These are phyloP conservation scores for Onthophagus sagittarius DNA, from an alignment of 2,888 invertebrate genomes.

Conservation along the genomic window DNA sequence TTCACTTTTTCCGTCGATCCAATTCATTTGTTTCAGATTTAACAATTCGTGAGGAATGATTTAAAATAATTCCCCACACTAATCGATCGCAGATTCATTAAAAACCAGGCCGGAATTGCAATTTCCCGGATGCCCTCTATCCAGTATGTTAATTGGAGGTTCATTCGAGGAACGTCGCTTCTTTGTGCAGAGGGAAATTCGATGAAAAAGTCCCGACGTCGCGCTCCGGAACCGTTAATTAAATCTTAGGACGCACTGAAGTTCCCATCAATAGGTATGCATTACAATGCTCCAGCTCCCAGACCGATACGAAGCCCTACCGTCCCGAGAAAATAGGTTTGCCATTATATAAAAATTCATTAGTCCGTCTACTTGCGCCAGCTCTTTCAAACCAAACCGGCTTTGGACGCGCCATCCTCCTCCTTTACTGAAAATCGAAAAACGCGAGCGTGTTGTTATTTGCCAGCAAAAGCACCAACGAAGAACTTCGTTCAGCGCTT, in stretches of 20 bases:
- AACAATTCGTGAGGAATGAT: background rate
- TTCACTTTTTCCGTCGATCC: background rate
- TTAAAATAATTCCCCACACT: background rate
- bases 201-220: constrained; percentile 2
- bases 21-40: background rate
- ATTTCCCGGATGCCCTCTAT: background rate
- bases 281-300: constrained; percentile 9
- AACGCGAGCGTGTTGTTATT: background rate
- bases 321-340: constrained; percentile 9
- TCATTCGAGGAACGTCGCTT: background rate
- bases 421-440: background rate
- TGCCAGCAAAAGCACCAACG: background rate
- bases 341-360: constrained; percentile 15
- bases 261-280: constrained; percentile 11
- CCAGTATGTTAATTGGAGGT: constrained; percentile 7
- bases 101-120: background rate
- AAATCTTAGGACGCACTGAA: constrained; percentile 9
- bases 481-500: background rate
- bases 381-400: background rate
- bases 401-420: background rate
- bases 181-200: background rate
- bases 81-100: background rate
- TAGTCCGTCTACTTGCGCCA: background rate
- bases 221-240: background rate
- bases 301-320: background rate